Evolutionary conservation across 2,888 invertebrate species (phyloP).

Genomic region (Temnothorax unifasciatus): DNA sequence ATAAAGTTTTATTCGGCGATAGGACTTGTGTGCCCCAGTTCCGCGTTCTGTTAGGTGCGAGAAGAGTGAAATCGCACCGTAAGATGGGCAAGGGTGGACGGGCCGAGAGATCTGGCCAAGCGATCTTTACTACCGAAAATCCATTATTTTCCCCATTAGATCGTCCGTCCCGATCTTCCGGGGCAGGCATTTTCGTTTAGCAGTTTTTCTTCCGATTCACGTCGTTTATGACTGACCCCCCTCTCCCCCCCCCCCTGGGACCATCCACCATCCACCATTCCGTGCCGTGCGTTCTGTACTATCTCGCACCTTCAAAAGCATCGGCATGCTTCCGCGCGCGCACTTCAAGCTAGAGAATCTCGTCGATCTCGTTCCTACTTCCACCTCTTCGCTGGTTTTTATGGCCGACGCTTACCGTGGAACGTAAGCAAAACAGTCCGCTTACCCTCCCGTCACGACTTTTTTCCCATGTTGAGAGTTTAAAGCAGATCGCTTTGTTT

Average conservation of each 20-base stretch:
- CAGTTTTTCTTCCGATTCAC: conserved; percentile 85
- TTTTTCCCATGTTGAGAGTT: conserved; percentile 50
- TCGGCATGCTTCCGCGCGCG: conserved; percentile 38
- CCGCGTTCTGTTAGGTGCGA: conserved; percentile 42
- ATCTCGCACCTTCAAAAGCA: conserved; percentile 75
- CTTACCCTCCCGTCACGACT: conserved; percentile 42
- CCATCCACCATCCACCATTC: conserved; percentile 66
- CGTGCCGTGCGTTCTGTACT: conserved; percentile 57
- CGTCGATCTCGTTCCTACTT: conserved; percentile 76
- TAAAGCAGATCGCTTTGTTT: conserved; percentile 69
- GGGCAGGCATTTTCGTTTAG: conserved; percentile 85
- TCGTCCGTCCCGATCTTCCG: conserved; percentile 82
- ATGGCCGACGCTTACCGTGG: conserved; percentile 60
- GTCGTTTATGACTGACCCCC: conserved; percentile 83
- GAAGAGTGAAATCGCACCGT: conserved; percentile 63
- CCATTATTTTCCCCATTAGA: conserved; percentile 86
- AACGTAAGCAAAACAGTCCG: conserved; percentile 71
- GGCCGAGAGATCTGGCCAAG: conserved; percentile 81
- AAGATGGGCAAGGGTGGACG: conserved; percentile 71
- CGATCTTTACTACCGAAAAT: conserved; percentile 86
- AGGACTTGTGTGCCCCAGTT: conserved; percentile 51
- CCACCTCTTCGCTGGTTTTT: conserved; percentile 67
- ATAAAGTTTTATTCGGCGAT: conserved; percentile 41
- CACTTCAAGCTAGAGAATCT: conserved; percentile 71
- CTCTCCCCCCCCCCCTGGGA: conserved; percentile 13